Percentiles rank a stretch among this genome's conserved stretches.
Evolutionary conservation across 2,113 vertebrate genomes (phyloP).

Genomic region (Strix aluco): DNA sequence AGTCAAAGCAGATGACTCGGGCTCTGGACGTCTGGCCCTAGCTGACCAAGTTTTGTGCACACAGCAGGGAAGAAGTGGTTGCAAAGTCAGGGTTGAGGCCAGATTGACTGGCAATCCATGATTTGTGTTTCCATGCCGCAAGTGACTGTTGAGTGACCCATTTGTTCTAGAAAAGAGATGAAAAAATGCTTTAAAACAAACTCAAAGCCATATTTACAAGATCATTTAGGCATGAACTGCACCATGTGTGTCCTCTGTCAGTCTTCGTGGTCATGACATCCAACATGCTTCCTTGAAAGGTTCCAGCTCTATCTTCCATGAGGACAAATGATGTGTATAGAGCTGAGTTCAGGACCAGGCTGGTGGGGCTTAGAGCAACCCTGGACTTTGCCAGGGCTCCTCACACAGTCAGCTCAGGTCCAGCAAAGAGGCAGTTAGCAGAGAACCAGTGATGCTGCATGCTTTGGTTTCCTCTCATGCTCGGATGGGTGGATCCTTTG

Average conservation of each 20-base stretch:
- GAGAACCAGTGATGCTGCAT: background rate
- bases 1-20: accelerated
- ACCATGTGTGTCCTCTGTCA: background rate
- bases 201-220: background rate
- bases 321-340: background rate
- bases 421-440: background rate
- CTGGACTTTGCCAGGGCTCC: background rate
- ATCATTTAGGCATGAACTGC: background rate
- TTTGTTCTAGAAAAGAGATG: background rate
- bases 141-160: background rate
- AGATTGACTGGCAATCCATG: background rate
- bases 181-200: background rate
- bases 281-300: background rate
- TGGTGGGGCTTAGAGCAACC: background rate
- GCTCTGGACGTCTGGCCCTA: background rate
- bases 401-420: background rate
- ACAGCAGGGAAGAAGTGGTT: background rate
- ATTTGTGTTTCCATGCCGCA: background rate
- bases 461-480: background rate
- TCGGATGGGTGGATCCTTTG: background rate
- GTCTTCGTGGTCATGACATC: background rate
- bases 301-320: background rate
- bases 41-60: background rate
- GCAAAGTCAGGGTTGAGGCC: background rate
- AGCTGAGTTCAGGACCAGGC: background rate